phyloP scores from a whole-genome alignment of 2,888 invertebrate species.

The Zygothrica quintamaculata region DNA sequence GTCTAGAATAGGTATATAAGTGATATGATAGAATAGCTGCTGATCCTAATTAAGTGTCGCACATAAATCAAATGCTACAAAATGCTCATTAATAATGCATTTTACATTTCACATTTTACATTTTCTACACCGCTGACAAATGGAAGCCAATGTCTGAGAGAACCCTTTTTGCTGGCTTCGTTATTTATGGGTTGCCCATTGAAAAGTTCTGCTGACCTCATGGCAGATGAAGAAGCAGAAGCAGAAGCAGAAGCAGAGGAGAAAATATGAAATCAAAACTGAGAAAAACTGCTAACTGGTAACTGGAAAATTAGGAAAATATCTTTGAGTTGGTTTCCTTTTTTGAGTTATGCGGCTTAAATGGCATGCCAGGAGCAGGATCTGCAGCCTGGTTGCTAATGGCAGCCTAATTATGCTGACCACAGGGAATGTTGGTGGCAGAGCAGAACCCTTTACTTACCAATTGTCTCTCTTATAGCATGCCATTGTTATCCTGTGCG shows the following conservation, averaged over 20 bases:
- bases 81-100: conserved; percentile 73
- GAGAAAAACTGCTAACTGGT: too few species aligned
- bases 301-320: conserved; percentile 31
- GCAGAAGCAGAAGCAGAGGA: too few species aligned
- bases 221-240: too few species aligned
- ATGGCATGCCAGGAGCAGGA: conserved; percentile 41
- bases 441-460: conserved; percentile 22
- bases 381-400: conserved; percentile 62
- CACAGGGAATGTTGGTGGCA: conserved; percentile 38
- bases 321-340: conserved; percentile 45
- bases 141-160: conserved; percentile 44
- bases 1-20: too few species aligned
- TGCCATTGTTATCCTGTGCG: neutral
- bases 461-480: neutral
- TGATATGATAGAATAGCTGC: neutral
- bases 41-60: conserved; percentile 70
- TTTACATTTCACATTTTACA: too few species aligned
- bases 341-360: conserved; percentile 50
- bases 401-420: conserved; percentile 75
- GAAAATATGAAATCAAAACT: neutral
- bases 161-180: conserved; percentile 39
- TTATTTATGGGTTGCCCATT: conserved; percentile 57
- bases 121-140: conserved; percentile 60
- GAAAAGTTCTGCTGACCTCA: conserved; percentile 30
- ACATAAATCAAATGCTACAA: conserved; percentile 65